Base-by-base conservation (phyloP, 2,888 invertebrate genomes). In the Zele albiditarsus region DNA sequence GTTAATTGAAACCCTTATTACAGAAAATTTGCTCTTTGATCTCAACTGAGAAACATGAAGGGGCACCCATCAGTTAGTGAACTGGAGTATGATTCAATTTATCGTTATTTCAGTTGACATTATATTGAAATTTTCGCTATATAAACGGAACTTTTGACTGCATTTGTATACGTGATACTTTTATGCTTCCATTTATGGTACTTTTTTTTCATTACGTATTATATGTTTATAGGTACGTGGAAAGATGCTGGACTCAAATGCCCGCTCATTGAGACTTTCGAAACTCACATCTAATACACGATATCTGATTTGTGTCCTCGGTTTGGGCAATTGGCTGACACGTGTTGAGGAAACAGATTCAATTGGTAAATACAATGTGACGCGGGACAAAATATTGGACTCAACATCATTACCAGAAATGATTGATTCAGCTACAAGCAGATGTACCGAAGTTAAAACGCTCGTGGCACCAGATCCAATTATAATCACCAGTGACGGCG, bases 231-330 rank as follows among this genome's bases (percentile, higher is more conserved):
- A 95, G 95, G 93, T 95, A 81, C 93, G 94, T 81, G 95, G 95
- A 2, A 94, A 94, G 89, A 91, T 93, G 81, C 89, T 96, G 81
- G 95, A 95, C 83, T 92, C 94, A 49, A 92, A 92, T 69, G 92
- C 94, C 0, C 93, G 96, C 82, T 94, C 94, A 12, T 93, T 94
- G 75, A 94, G 94, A 88, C 91, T 97, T 70, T 92, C 92, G 73
- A 94, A 94, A 85, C 91, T 97, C 80, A 92, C 92, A 78, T 94
- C 97, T 3, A 95, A 94, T 84, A 95, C 95, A 2, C 93, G 94
- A 80, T 97, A 97, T 90, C 92, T 94, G 78, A 94, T 97, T 84
- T 97, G 97, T 89, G 96, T 97, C 71, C 91, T 96, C 83, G 97
- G 96, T n/a, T 90, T 95, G 77, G 96, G 96, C 76, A 95, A 94